These are phyloP conservation scores for Callimico goeldii DNA, from an alignment of 2,797 vertebrate species.

Conservation along the genomic window DNA sequence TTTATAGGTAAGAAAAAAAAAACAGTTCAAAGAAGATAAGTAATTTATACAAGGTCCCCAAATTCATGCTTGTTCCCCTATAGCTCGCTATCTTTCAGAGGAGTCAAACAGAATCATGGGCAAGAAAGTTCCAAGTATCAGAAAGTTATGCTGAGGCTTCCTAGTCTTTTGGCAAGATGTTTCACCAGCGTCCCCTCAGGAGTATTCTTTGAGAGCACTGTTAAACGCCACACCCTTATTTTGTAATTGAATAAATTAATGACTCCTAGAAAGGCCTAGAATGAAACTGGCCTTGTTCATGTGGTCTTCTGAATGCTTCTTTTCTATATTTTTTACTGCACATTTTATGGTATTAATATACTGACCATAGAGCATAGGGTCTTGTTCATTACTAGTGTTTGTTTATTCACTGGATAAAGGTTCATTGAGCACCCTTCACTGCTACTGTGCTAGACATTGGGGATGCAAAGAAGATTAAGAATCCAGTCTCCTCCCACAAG, in stretches of 20 bases:
- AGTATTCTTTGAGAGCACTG: not conserved
- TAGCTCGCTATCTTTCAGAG: not conserved
- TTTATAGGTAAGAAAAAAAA: constrained; percentile 41
- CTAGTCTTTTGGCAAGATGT: not conserved
- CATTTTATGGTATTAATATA: not conserved
- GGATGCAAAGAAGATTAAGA: not conserved
- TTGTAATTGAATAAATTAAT: constrained; percentile 38
- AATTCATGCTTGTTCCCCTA: not conserved
- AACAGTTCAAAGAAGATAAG: not conserved
- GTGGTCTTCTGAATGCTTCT: constrained; percentile 14
- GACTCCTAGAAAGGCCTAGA: not conserved
- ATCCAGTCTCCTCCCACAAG: not conserved
- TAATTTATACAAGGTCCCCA: not conserved
- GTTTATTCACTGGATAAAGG: not conserved
- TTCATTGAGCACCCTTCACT: not conserved
- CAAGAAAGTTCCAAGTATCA: not conserved
- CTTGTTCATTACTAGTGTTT: not conserved
- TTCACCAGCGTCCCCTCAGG: not conserved
- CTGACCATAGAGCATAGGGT: not conserved
- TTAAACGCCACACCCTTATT: constrained; percentile 1
- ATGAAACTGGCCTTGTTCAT: not conserved
- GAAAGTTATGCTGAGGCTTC: not conserved
- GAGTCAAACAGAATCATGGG: not conserved
- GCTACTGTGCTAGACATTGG: not conserved
- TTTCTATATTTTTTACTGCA: not conserved